Evolutionary conservation across 2,113 vertebrate genomes (phyloP).

Genomic region (Muntiacus muntjak): DNA sequence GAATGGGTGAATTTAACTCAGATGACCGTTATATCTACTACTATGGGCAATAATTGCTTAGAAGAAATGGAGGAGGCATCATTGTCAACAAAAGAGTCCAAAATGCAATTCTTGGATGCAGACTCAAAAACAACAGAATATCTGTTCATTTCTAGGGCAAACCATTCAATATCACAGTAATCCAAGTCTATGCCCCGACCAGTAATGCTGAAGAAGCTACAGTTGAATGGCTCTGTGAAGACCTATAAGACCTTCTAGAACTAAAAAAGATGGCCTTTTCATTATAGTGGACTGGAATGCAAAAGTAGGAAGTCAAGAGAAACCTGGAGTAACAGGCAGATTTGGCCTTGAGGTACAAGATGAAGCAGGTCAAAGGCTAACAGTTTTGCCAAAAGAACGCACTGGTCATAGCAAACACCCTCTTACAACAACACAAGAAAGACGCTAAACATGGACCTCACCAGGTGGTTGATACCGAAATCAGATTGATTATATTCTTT

Average conservation of each 20-base stretch:
- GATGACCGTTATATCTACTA: not conserved
- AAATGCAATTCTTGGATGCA: not conserved
- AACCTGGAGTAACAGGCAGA: not conserved
- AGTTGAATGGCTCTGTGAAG: not conserved
- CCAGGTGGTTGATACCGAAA: not conserved
- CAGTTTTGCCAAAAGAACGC: not conserved
- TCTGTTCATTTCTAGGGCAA: not conserved
- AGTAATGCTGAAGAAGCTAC: not conserved
- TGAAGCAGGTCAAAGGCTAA: not conserved
- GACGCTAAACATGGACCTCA: not conserved
- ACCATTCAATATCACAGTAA: not conserved
- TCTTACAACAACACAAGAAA: not conserved
- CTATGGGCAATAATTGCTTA: not conserved
- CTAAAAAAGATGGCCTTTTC: not conserved
- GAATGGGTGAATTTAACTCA: not conserved
- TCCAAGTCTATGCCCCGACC: not conserved
- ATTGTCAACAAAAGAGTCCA: not conserved
- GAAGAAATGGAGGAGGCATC: not conserved
- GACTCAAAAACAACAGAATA: not conserved
- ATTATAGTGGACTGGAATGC: not conserved
- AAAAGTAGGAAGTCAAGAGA: not conserved
- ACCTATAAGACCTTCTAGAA: not conserved
- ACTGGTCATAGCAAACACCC: not conserved
- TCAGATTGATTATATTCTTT: not conserved
- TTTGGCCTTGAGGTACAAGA: not conserved